Base-by-base conservation (phyloP, 2,797 vertebrate species). In the Eulemur rubriventer region DNA sequence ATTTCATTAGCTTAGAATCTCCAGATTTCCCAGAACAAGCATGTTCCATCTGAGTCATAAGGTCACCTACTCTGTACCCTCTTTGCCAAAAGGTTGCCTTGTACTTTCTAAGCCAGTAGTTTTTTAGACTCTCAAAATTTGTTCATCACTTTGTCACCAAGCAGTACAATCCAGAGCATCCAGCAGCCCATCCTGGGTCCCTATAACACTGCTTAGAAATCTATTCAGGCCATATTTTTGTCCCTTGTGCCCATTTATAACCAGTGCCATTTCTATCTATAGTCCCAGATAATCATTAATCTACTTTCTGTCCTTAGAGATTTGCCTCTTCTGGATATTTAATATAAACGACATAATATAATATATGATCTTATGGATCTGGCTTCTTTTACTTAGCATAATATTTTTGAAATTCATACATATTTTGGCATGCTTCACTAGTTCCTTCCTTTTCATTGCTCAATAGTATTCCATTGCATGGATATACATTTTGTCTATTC, bases 41-140 rank as follows among this genome's bases (percentile, higher is more conserved):
- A 33, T 81, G 48, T 30, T 30, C 38, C 14, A 52, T 85, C 63
- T 33, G 6, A 57, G 17, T 88, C 91, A 50, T 17, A 85, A 92
- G 55, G 43, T 82, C 73, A 67, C 8, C 55, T 84, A 38, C 35
- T 94, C 73, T 85, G 20, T 26, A 91, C 18, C 1, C 57, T 75
- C n/a, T 84, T 93, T 94, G 72, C 59, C 50, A 73, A 95, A 82
- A 86, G 10, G 22, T 82, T 73, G 30, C 85, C 46, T 92, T 92
- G 20, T 91, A 72, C 2, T 92, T 95, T 72, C 57, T 85, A 69
- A 93, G 26, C 43, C 55, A 17, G 80, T 17, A 69, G 11, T 73
- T 92, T 52, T 96, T 89, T 83, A 83, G 57, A 78, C 38, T 87
- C 43, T 24, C 17, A 72, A 69, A 69, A 81, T 92, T 41, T 63